phyloP scores from a whole-genome alignment of 2,888 invertebrate species.

The Acanthopleura granulata region DNA sequence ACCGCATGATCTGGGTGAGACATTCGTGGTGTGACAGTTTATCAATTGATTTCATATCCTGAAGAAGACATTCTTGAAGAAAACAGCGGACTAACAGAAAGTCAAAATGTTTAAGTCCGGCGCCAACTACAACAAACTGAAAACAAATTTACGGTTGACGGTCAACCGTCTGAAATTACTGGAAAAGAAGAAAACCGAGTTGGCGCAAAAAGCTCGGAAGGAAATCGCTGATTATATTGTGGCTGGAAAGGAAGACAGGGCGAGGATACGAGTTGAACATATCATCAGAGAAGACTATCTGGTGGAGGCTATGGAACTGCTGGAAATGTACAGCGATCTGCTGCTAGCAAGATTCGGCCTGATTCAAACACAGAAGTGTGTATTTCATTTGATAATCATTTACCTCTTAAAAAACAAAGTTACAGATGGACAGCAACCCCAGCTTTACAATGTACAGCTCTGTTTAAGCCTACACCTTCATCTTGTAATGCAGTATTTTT shows the following conservation, averaged over 20 bases:
- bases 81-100: not conserved
- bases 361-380: constrained; percentile 75
- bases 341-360: constrained; percentile 95
- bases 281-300: constrained; percentile 99
- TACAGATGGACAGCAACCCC: too few relatives aligned
- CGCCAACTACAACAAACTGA: constrained; percentile 93
- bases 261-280: constrained; percentile 97
- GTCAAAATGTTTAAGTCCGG: constrained; percentile 77
- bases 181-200: constrained; percentile 94
- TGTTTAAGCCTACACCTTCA: too few relatives aligned
- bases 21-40: not conserved
- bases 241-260: constrained; percentile 75
- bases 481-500: too few relatives aligned
- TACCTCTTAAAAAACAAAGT: too few relatives aligned
- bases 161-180: constrained; percentile 93
- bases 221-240: constrained; percentile 94
- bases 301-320: constrained; percentile 98
- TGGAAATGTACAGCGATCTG: constrained; percentile 99
- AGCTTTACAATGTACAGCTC: too few relatives aligned
- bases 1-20: constrained; percentile 2
- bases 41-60: not conserved
- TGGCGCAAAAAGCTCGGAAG: constrained; percentile 93
- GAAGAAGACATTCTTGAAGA: not conserved
- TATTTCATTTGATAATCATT: not conserved
- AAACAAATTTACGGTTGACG: constrained; percentile 93